These are phyloP conservation scores for Lasioglossum vierecki DNA, from an alignment of 2,888 invertebrate genomes.

Conservation along the genomic window DNA sequence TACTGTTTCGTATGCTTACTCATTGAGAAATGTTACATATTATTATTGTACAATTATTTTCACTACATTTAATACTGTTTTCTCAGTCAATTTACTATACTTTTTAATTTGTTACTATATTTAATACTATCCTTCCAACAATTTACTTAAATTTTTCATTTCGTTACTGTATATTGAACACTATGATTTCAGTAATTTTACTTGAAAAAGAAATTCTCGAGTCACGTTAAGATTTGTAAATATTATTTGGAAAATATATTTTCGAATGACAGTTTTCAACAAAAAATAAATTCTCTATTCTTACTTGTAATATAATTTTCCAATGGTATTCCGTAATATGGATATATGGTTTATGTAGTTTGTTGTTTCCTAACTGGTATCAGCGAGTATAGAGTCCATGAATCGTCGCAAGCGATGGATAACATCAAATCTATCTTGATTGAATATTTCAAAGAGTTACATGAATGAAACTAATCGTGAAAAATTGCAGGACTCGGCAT, in stretches of 20 bases:
- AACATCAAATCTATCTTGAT: neutral
- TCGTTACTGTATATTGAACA: too few relatives aligned
- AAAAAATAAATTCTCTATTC: too few relatives aligned
- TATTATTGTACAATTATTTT: too few relatives aligned
- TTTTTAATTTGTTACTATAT: neutral
- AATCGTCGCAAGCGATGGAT: neutral
- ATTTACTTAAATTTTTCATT: neutral
- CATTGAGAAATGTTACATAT: too few relatives aligned
- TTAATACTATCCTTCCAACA: neutral
- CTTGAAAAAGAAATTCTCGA: neutral
- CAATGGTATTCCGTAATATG: neutral
- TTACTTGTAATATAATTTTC: too few relatives aligned
- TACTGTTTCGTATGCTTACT: too few relatives aligned
- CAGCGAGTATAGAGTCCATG: neutral
- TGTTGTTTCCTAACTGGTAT: neutral
- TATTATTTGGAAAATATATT: neutral
- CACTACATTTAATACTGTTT: too few relatives aligned
- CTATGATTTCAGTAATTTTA: neutral
- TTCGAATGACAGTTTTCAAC: too few relatives aligned
- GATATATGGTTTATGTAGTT: neutral
- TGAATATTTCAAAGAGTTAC: neutral
- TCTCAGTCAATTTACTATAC: neutral
- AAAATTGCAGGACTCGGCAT: constrained; percentile 5
- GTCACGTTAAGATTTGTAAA: neutral
- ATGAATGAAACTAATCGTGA: constrained; percentile 24